A percentile compares a stretch with the other conserved stretches of the same genome.
Evolutionary conservation across 2,888 invertebrate genomes (phyloP).

Genomic region (Tetrapedia diversipes): DNA sequence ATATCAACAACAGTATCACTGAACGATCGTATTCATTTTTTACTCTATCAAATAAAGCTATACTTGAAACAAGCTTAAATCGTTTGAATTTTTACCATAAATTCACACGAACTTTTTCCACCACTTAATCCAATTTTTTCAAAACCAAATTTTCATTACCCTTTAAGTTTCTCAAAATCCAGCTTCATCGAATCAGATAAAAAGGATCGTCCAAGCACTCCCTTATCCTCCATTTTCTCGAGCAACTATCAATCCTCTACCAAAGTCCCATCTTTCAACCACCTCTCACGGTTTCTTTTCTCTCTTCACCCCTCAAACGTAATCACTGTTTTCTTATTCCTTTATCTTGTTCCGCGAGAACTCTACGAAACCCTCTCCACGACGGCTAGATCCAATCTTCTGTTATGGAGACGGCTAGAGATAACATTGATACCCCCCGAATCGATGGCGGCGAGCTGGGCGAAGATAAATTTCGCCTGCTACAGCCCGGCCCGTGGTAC

Average conservation of each 20-base stretch:
- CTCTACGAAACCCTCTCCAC: neutral
- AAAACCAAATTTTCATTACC: neutral
- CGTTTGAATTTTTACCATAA: no score
- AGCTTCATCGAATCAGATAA: neutral
- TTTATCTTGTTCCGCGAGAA: neutral
- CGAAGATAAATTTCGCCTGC: conserved; percentile 15
- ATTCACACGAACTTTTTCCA: no score
- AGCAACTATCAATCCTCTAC: neutral
- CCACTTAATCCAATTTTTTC: no score
- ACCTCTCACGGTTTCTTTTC: neutral
- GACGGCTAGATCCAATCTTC: neutral
- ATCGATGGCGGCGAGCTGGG: neutral
- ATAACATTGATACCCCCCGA: neutral
- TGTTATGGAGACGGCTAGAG: neutral
- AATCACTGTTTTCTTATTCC: fast-evolving
- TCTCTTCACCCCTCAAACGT: neutral
- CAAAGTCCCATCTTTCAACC: no score
- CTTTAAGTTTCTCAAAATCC: neutral
- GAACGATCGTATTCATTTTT: no score
- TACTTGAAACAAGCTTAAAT: no score
- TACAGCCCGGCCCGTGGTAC: conserved; percentile 31
- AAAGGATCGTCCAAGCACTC: neutral
- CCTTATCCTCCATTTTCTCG: neutral
- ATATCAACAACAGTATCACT: no score
- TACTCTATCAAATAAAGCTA: no score